Conservation (phyloP, 2,797 vertebrate species). For the Otolemur crassicaudatus region DNA sequence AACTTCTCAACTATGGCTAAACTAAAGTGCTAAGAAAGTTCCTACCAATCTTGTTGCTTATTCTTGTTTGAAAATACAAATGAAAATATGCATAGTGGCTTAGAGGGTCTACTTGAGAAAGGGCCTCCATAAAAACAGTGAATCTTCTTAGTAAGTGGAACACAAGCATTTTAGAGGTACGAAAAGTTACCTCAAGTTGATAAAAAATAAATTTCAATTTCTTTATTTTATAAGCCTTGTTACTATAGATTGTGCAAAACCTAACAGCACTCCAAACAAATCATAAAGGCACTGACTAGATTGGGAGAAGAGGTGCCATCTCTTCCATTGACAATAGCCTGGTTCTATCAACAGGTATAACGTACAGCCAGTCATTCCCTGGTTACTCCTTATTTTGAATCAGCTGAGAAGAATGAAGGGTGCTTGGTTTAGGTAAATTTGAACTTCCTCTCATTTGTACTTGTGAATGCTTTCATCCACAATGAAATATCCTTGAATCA, state of each 20-base stretch:
- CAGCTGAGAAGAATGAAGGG: not conserved
- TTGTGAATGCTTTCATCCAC: not conserved
- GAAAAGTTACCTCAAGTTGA: not conserved
- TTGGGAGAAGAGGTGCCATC: rapidly evolving
- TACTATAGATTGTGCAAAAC: not conserved
- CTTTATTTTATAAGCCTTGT: not conserved
- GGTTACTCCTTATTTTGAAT: not conserved
- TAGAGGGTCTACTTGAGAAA: not conserved
- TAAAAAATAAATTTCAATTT: not conserved
- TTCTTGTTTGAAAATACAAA: not conserved
- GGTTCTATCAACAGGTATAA: not conserved
- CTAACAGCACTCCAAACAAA: not conserved
- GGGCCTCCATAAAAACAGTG: not conserved
- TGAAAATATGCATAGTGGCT: not conserved
- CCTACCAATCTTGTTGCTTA: not conserved
- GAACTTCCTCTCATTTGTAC: not conserved
- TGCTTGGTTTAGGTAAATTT: not conserved
- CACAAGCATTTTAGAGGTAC: conserved; percentile 18
- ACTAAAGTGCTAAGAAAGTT: not conserved
- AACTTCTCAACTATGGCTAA: too few species aligned
- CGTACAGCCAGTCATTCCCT: not conserved
- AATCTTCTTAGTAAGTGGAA: not conserved
- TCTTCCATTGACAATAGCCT: not conserved
- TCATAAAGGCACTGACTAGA: not conserved
- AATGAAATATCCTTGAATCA: not conserved